These are phyloP conservation scores for Blastomussa wellsi DNA, from an alignment of 92 coral and sea anemone genomes.

Conservation along the genomic window DNA sequence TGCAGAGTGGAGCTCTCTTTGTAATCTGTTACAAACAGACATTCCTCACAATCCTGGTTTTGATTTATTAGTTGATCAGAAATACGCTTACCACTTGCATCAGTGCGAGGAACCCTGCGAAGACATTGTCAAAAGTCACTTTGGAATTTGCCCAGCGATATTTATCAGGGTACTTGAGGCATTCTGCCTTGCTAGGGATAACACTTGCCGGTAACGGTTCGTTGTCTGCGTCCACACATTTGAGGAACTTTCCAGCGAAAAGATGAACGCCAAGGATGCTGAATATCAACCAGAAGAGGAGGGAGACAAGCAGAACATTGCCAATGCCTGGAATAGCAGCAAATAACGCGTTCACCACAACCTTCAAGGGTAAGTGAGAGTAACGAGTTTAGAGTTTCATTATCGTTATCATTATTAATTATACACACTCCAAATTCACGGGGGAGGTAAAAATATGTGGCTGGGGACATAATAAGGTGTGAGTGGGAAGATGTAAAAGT, in stretches of 20 bases:
- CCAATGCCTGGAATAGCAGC: conserved; percentile 85
- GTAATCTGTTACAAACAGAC: not conserved
- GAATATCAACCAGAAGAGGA: conserved; percentile 76
- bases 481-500: too few relatives aligned
- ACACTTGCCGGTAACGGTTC: conserved; percentile 39
- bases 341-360: conserved; percentile 71
- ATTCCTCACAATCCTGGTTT: not conserved
- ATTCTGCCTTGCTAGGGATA: conserved; percentile 49
- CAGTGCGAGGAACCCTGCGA: conserved; percentile 78
- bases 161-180: conserved; percentile 50
- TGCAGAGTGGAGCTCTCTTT: too few relatives aligned
- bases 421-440: too few relatives aligned
- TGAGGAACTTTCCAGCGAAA: conserved; percentile 71
- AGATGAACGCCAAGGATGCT: conserved; percentile 77
- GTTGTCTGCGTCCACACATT: conserved; percentile 58
- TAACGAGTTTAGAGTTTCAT: not conserved
- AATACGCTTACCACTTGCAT: conserved; percentile 82
- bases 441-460: too few relatives aligned
- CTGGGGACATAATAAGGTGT: too few relatives aligned
- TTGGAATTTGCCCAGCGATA: conserved; percentile 89
- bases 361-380: conserved; percentile 30
- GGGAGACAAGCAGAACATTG: conserved; percentile 62
- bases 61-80: not conserved
- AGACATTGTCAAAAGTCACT: conserved; percentile 87
- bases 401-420: not conserved